Evolutionary conservation across 2,888 invertebrate genomes (phyloP).

Genomic region (Protula sp.): DNA sequence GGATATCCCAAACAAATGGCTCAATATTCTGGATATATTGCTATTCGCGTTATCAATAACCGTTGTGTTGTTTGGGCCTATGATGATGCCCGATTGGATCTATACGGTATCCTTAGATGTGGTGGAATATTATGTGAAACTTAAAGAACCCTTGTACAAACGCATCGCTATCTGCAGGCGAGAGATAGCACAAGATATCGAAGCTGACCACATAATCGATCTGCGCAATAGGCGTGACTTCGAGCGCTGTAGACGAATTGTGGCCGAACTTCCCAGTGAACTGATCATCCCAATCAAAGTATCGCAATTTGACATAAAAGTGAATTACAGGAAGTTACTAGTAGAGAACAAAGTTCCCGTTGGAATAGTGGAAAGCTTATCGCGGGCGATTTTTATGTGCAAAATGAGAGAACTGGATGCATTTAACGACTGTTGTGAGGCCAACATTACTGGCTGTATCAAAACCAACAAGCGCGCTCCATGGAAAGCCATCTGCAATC

Average conservation of each 20-base stretch:
- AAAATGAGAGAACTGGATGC: conserved; percentile 18
- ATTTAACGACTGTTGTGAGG: conserved; percentile 22
- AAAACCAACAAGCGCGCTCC: conserved; percentile 1
- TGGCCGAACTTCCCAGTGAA: conserved; percentile 13
- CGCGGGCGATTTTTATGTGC: conserved; percentile 19
- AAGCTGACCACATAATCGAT: conserved; percentile 11
- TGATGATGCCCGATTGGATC: conserved; percentile 35
- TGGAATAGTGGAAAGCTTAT: conserved; percentile 14
- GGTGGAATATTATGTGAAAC: conserved; percentile 32
- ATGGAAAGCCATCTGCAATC: conserved; percentile 18
- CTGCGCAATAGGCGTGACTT: conserved; percentile 13
- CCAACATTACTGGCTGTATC: conserved; percentile 28
- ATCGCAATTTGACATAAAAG: conserved; percentile 17
- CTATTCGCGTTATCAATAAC: conserved; percentile 36
- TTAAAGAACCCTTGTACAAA: conserved; percentile 23
- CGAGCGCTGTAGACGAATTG: conserved; percentile 7
- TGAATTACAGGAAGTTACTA: conserved; percentile 22
- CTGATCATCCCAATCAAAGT: conserved; percentile 17
- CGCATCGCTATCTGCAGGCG: conserved; percentile 9
- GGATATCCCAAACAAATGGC: conserved; percentile 30
- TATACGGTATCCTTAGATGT: conserved; percentile 15
- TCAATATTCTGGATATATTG: conserved; percentile 39
- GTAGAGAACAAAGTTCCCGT: conserved; percentile 22
- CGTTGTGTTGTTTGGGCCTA: conserved; percentile 41
- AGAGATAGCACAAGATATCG: conserved; percentile 6